Evolutionary conservation across 2,888 invertebrate genomes (phyloP).

Genomic region (Phorcus lineatus): DNA sequence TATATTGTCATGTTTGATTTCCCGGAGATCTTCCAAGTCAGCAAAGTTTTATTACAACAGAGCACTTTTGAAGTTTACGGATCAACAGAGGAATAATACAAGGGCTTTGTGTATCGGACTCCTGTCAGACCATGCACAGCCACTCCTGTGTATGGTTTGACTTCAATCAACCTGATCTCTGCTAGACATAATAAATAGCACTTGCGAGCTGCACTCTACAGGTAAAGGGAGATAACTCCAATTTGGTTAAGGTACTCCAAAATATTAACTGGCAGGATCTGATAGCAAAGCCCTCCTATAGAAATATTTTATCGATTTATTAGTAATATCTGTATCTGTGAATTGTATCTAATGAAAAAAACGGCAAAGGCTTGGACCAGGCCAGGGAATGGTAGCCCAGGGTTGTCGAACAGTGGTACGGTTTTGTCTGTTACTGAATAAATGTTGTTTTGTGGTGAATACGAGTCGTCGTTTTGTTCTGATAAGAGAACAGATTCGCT

Average conservation of each 20-base stretch:
- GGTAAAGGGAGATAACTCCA: no score
- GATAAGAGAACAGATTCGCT: neutral
- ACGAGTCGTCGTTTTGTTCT: neutral
- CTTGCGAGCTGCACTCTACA: no score
- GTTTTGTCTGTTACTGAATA: conserved; percentile 65
- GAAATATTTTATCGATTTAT: neutral
- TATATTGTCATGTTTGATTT: conserved; percentile 24
- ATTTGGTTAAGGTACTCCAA: neutral
- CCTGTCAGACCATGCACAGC: no score
- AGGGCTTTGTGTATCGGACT: no score
- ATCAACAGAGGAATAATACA: neutral
- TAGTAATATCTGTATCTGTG: conserved; percentile 16
- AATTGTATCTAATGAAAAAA: neutral
- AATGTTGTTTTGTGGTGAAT: conserved; percentile 65
- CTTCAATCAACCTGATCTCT: no score
- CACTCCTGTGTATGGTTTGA: no score
- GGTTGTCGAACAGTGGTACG: conserved; percentile 28
- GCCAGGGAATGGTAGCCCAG: conserved; percentile 32
- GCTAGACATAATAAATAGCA: no score
- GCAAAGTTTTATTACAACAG: neutral
- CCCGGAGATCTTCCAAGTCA: conserved; percentile 19
- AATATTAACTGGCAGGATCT: neutral
- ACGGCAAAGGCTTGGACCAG: conserved; percentile 23
- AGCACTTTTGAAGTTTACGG: conserved; percentile 16
- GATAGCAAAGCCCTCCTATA: neutral